These are phyloP conservation scores for Pteropus alecto DNA, from an alignment of 2,113 vertebrate species.

Conservation along the genomic window DNA sequence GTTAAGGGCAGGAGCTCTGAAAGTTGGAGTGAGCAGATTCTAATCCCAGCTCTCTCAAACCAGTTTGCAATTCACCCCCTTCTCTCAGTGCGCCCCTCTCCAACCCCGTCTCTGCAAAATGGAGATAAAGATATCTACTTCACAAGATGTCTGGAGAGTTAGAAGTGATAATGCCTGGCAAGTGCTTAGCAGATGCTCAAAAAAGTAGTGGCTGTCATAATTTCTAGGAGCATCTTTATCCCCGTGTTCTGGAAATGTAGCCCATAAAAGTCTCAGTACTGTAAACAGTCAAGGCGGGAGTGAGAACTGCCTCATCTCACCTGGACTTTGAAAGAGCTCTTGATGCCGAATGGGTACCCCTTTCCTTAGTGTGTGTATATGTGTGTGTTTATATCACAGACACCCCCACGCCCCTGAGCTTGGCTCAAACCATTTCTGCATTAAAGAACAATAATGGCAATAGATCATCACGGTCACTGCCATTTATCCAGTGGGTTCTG, in stretches of 20 bases:
- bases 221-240: not conserved
- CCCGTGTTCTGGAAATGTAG: not conserved
- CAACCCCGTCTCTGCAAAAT: not conserved
- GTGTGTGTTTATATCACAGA: not conserved
- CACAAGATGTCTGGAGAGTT: not conserved
- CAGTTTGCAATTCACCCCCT: not conserved
- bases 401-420: not conserved
- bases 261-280: not conserved
- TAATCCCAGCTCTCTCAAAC: not conserved
- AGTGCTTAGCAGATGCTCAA: not conserved
- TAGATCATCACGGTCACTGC: too few relatives aligned
- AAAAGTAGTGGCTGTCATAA: not conserved
- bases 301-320: not conserved
- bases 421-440: fast-evolving
- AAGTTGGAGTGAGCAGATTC: not conserved
- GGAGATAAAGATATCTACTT: not conserved
- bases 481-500: not conserved
- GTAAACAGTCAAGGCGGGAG: fast-evolving
- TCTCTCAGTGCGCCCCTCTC: not conserved
- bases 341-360: not conserved
- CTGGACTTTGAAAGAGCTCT: not conserved
- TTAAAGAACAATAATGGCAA: not conserved
- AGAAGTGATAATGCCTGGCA: not conserved
- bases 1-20: not conserved
- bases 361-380: not conserved